Evolutionary conservation across 2,888 invertebrate genomes (phyloP).

Genomic region (Nasonia oneida): DNA sequence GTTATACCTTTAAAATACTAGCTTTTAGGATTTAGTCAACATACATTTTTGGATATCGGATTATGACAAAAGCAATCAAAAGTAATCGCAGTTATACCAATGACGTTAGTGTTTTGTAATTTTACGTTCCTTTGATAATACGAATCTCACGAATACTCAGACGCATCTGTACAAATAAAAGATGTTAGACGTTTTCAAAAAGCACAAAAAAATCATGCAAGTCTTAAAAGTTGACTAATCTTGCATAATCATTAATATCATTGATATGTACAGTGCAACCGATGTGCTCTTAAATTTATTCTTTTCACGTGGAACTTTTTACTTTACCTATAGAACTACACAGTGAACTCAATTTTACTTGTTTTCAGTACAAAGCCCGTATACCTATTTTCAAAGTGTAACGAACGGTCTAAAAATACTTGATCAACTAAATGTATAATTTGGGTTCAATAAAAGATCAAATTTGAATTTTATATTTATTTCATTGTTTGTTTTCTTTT

Average conservation of each 20-base stretch:
- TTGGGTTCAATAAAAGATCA: neutral
- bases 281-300: slow-evolving; percentile 5
- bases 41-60: neutral
- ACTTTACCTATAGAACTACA: neutral
- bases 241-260: neutral
- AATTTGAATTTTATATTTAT: neutral
- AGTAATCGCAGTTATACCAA: neutral
- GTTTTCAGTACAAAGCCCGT: slow-evolving; percentile 26
- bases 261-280: neutral
- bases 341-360: neutral
- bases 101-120: neutral
- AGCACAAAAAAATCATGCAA: neutral
- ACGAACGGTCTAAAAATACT: neutral
- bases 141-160: neutral
- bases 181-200: neutral
- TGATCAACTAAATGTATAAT: neutral
- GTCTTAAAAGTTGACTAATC: neutral
- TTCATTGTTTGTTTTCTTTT: neutral
- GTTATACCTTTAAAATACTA: no score
- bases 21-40: neutral
- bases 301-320: slow-evolving; percentile 18
- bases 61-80: neutral
- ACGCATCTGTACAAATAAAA: neutral
- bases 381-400: slow-evolving; percentile 10
- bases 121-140: neutral